phyloP scores from a whole-genome alignment of 1,140 invertebrate genomes.

The Neodiprion lecontei region DNA sequence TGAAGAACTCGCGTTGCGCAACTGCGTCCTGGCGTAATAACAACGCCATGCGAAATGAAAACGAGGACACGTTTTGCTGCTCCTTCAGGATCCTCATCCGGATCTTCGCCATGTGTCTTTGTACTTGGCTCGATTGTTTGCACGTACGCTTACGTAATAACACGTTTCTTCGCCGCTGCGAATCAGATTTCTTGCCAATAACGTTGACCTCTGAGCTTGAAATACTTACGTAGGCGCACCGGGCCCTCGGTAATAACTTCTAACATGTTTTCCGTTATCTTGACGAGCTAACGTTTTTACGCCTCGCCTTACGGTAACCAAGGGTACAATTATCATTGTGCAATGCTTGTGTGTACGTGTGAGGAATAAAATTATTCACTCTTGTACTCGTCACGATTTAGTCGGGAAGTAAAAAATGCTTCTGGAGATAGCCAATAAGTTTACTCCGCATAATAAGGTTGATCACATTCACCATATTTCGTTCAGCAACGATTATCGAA shows the following conservation, averaged over 20 bases:
- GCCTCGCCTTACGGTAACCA: too few species aligned
- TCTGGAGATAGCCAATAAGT: too few species aligned
- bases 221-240: not conserved
- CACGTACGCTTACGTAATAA: slow-evolving; percentile 27
- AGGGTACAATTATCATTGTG: too few species aligned
- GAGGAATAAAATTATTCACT: too few species aligned
- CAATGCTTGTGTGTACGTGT: not conserved
- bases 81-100: not conserved
- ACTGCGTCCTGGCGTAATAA: not conserved
- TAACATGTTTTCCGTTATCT: too few species aligned
- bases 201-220: slow-evolving; percentile 21
- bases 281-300: too few species aligned
- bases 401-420: too few species aligned
- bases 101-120: not conserved
- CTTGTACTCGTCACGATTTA: too few species aligned
- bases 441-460: too few species aligned
- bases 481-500: too few species aligned
- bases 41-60: not conserved
- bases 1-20: not conserved
- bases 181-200: slow-evolving; percentile 22
- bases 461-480: too few species aligned
- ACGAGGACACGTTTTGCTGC: not conserved
- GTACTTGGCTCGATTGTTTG: slow-evolving; percentile 24
- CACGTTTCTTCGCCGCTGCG: slow-evolving; percentile 16
- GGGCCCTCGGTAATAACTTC: too few species aligned